Percentiles rank a stretch among this genome's conserved stretches.
phyloP scores from a whole-genome alignment of 2,888 invertebrate species.

The Cantharis flavilabris region DNA sequence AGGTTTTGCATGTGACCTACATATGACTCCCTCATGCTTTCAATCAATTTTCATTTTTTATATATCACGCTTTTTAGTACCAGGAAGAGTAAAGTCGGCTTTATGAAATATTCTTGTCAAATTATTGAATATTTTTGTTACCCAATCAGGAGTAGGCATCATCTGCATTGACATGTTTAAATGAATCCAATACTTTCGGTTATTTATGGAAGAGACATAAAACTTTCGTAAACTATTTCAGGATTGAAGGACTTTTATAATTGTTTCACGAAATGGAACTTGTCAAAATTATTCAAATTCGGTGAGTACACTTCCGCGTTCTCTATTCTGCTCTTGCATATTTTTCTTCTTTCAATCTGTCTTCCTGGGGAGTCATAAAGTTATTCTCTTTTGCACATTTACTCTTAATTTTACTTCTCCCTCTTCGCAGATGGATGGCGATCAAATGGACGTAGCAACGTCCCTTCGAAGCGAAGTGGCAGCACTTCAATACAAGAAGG shows the following conservation, averaged over 20 bases:
- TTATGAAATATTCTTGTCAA: not conserved
- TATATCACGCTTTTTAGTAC: conserved; percentile 6
- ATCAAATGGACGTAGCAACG: conserved; percentile 69
- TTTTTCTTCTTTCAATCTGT: not conserved
- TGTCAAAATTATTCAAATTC: not conserved
- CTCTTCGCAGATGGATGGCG: conserved; percentile 60
- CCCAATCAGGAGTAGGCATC: not conserved
- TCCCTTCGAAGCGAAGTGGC: conserved; percentile 82
- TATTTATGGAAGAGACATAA: not conserved
- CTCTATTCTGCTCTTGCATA: not conserved
- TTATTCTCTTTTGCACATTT: not conserved
- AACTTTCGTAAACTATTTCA: not conserved
- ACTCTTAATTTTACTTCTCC: not conserved
- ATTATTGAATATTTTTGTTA: not conserved
- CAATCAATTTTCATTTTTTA: not conserved
- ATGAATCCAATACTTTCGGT: not conserved
- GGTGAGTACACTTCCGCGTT: not conserved
- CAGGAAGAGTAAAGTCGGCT: conserved; percentile 7
- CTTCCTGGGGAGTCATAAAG: not conserved
- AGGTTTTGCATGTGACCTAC: conserved; percentile 21
- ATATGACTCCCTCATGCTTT: conserved; percentile 1
- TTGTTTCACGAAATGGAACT: not conserved
- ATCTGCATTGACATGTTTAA: not conserved
- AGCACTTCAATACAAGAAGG: conserved; percentile 81
- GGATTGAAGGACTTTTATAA: not conserved